Conservation (phyloP, 2,797 vertebrate species). For the Sparus aurata region DNA sequence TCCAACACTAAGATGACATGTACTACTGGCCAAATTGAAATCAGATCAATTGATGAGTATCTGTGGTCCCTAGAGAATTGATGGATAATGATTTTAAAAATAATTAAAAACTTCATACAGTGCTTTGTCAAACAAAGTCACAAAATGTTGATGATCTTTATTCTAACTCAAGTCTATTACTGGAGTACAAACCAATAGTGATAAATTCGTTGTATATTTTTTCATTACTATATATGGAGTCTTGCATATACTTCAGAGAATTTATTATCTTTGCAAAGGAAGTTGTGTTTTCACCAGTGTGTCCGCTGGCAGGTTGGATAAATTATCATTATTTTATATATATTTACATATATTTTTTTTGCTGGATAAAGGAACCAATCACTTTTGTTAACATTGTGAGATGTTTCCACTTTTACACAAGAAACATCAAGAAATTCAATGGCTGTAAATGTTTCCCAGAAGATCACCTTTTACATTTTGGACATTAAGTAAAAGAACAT, state of each 20-base stretch:
- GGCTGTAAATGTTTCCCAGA: neutral
- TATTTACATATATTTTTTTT: no score
- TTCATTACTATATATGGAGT: no score
- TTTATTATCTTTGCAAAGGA: no score
- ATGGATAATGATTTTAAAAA: neutral
- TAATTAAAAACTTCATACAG: neutral
- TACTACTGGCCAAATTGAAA: slow-evolving; percentile 1
- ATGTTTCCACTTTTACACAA: neutral
- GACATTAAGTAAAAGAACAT: neutral
- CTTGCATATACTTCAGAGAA: no score
- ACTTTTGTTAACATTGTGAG: no score
- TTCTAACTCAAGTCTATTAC: neutral
- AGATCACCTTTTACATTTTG: neutral
- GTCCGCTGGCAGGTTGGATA: no score
- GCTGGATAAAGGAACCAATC: no score
- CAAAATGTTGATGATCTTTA: neutral
- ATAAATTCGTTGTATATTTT: no score
- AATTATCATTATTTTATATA: no score
- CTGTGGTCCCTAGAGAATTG: neutral
- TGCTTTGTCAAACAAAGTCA: neutral
- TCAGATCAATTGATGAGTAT: neutral
- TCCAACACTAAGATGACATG: slow-evolving; percentile 6
- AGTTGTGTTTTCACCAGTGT: no score
- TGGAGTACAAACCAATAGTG: no score
- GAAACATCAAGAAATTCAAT: neutral